A percentile compares a stretch with the other conserved stretches of the same genome.
Conservation (phyloP, 2,888 invertebrate species). For the Lypha dubia region DNA sequence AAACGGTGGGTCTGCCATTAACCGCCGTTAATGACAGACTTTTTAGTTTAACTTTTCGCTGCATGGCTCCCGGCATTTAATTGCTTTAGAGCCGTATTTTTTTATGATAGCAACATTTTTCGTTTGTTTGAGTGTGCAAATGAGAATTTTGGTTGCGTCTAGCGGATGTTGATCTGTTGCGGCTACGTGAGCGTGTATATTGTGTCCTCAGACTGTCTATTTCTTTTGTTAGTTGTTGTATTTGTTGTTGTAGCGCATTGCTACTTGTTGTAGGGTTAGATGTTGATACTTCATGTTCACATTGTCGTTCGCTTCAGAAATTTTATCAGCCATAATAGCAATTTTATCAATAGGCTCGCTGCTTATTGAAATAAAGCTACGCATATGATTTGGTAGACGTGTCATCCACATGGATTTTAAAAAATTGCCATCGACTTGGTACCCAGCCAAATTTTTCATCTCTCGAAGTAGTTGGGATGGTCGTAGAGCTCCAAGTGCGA, state of each 20-base stretch:
- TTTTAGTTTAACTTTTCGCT: slow-evolving; percentile 19
- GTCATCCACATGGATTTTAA: slow-evolving; percentile 74
- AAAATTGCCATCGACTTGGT: slow-evolving; percentile 69
- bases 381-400: slow-evolving; percentile 72
- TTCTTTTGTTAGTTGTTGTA: too few species aligned
- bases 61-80: slow-evolving; percentile 15
- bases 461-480: slow-evolving; percentile 75
- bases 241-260: too few species aligned
- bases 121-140: background rate
- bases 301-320: too few species aligned
- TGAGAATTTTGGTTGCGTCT: slow-evolving; percentile 1
- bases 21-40: slow-evolving; percentile 4
- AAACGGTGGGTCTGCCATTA: background rate
- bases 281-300: too few species aligned
- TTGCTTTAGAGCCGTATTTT: slow-evolving; percentile 42
- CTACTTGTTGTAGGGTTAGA: too few species aligned
- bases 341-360: slow-evolving; percentile 62
- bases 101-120: slow-evolving; percentile 61
- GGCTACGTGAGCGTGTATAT: too few species aligned
- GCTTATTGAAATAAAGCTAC: slow-evolving; percentile 72
- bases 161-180: background rate
- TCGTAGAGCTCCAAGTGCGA: slow-evolving; percentile 74
- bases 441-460: slow-evolving; percentile 73
- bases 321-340: too few species aligned
- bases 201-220: too few species aligned